Evolutionary conservation across 2,888 invertebrate species (phyloP).

Genomic region (Electrophaes corylata): DNA sequence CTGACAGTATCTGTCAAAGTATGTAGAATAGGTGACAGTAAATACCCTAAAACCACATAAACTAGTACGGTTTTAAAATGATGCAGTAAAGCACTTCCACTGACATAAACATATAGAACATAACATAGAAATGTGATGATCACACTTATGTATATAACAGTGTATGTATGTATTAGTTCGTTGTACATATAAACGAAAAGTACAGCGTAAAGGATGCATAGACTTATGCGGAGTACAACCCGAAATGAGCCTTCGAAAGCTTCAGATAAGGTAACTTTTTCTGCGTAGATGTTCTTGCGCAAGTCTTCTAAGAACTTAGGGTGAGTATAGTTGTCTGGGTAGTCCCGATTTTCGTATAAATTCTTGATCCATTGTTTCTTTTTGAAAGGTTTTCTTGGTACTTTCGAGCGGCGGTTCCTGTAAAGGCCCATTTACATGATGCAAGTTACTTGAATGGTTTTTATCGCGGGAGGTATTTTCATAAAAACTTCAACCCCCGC

Average conservation of each 20-base stretch:
- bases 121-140: conserved; percentile 86
- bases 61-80: conserved; percentile 92
- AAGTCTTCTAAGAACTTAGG: conserved; percentile 93
- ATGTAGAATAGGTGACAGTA: conserved; percentile 95
- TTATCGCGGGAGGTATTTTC: background rate
- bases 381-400: conserved; percentile 49
- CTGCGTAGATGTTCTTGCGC: conserved; percentile 91
- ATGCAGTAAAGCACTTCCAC: conserved; percentile 64
- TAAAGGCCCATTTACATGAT: conserved; percentile 37
- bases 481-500: too few relatives aligned
- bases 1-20: conserved; percentile 98
- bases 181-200: conserved; percentile 90
- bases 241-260: conserved; percentile 90
- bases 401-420: conserved; percentile 68
- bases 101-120: conserved; percentile 78
- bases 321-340: conserved; percentile 97
- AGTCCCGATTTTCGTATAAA: conserved; percentile 93
- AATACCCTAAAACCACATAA: conserved; percentile 93
- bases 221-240: conserved; percentile 91
- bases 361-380: conserved; percentile 92
- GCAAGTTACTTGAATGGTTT: background rate
- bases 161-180: conserved; percentile 86
- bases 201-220: conserved; percentile 89
- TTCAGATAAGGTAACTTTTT: conserved; percentile 88
- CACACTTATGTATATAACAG: conserved; percentile 85